A percentile compares a stretch with the other conserved stretches of the same genome.
phyloP scores from a whole-genome alignment of 2,113 vertebrate genomes.

The Bothrops jararaca region DNA sequence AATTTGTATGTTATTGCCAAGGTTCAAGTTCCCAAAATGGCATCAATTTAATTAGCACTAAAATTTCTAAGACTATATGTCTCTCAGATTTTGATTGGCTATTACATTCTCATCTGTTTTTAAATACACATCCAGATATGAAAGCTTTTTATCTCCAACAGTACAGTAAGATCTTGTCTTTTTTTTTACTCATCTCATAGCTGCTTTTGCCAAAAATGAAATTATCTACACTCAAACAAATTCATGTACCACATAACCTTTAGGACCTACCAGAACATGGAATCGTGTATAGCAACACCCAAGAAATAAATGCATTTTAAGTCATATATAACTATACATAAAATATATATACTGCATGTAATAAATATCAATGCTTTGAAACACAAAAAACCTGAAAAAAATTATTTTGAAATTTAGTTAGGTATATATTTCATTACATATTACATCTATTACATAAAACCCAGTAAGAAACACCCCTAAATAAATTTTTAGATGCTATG shows the following conservation, averaged over 20 bases:
- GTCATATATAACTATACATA: neutral
- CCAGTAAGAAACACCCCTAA: neutral
- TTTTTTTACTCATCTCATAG: conserved; percentile 43
- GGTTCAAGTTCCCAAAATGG: neutral
- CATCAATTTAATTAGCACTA: conserved; percentile 6
- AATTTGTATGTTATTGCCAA: neutral
- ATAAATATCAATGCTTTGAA: neutral
- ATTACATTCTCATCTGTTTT: conserved; percentile 32
- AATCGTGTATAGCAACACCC: conserved; percentile 17
- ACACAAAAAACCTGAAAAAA: neutral
- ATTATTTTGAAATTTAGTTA: neutral
- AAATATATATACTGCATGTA: neutral
- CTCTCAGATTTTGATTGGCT: conserved; percentile 31
- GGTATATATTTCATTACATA: neutral
- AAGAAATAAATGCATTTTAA: conserved; percentile 23
- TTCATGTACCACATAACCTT: conserved; percentile 36
- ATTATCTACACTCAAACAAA: conserved; percentile 49
- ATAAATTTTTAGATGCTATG: neutral
- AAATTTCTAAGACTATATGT: conserved; percentile 13
- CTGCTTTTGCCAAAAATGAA: conserved; percentile 60
- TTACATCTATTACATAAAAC: neutral
- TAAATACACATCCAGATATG: conserved; percentile 33
- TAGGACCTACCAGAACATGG: conserved; percentile 59
- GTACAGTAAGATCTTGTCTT: conserved; percentile 28
- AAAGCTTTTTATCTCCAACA: conserved; percentile 49